phyloP scores from a whole-genome alignment of 2,113 vertebrate genomes.

The Oenanthe oenanthe region DNA sequence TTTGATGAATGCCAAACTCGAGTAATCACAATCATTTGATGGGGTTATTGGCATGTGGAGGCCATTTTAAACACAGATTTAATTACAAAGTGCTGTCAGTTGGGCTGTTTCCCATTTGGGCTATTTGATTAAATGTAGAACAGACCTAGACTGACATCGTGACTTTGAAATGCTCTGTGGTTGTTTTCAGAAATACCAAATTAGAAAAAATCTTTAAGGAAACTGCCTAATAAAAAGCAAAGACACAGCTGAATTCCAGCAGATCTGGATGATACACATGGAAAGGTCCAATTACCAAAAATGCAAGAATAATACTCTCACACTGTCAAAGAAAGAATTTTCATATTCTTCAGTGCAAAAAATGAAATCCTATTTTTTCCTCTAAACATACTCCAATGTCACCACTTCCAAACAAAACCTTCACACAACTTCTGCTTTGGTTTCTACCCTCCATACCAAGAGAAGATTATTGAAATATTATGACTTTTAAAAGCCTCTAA shows the following conservation, averaged over 20 bases:
- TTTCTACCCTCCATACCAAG: background rate
- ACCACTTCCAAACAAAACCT: background rate
- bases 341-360: background rate
- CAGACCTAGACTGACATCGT: background rate
- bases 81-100: background rate
- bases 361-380: background rate
- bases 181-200: slow-evolving; percentile 44
- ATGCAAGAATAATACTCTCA: background rate
- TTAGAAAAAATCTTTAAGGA: background rate
- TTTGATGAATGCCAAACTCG: background rate
- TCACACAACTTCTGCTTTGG: background rate
- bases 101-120: slow-evolving; percentile 45
- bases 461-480: background rate
- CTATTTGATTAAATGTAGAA: slow-evolving; percentile 45
- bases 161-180: background rate
- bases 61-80: slow-evolving; percentile 15
- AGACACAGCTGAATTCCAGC: slow-evolving; percentile 33
- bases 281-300: background rate
- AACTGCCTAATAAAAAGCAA: slow-evolving; percentile 51
- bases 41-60: slow-evolving; percentile 44
- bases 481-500: background rate
- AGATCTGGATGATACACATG: background rate
- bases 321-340: background rate
- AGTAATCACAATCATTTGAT: background rate
- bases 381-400: background rate